Evolutionary conservation across 2,113 vertebrate species (phyloP).

Genomic region (Ceyx margarethae): DNA sequence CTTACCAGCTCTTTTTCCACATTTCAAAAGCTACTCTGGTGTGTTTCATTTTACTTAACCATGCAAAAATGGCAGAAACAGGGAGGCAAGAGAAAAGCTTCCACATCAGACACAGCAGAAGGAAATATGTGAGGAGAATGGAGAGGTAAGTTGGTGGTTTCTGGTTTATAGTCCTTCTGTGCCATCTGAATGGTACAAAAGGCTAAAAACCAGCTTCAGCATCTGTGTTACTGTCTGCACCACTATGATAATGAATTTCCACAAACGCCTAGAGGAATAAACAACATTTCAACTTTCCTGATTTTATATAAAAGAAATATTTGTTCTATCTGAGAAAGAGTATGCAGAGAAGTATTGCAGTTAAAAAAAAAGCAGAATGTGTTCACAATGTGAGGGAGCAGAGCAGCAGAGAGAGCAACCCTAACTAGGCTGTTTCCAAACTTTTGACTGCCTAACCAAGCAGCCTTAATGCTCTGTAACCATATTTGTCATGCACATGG

Average conservation of each 20-base stretch:
- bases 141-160: background rate
- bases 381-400: conserved; percentile 9
- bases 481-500: conserved; percentile 8
- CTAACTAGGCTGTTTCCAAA: conserved; percentile 46
- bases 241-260: conserved; percentile 25
- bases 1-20: background rate
- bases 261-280: background rate
- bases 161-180: conserved; percentile 18
- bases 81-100: background rate
- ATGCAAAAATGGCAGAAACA: background rate
- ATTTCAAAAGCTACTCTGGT: background rate
- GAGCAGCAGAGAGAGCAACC: background rate
- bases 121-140: background rate
- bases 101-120: conserved; percentile 14
- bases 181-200: background rate
- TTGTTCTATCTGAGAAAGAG: conserved; percentile 2
- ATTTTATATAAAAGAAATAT: conserved; percentile 30
- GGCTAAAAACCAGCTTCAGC: conserved; percentile 23
- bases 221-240: conserved; percentile 6
- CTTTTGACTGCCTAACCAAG: conserved; percentile 47
- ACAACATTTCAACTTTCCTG: conserved; percentile 10
- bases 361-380: background rate
- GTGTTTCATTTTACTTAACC: background rate
- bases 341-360: background rate
- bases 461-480: conserved; percentile 23